These are phyloP conservation scores for Hephaestus fuliginosus DNA, from an alignment of 2,797 vertebrate genomes.

Conservation along the genomic window DNA sequence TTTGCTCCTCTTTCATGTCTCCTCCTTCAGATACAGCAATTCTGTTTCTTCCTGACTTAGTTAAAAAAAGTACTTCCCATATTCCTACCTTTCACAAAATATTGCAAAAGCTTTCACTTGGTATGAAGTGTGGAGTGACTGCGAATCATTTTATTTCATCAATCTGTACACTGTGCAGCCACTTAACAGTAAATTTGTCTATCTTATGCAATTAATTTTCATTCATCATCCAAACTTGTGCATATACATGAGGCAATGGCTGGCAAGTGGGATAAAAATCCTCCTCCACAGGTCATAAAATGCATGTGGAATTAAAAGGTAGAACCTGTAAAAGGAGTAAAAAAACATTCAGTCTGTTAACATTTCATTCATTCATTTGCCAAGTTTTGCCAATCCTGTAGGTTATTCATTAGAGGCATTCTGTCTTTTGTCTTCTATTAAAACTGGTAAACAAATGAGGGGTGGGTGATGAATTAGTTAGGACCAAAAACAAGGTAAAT, in stretches of 20 bases:
- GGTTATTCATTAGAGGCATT: neutral
- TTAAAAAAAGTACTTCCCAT: conserved; percentile 46
- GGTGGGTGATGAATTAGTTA: neutral
- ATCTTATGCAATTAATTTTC: conserved; percentile 14
- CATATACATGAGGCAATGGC: neutral
- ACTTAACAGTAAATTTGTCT: conserved; percentile 18
- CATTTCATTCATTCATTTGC: conserved; percentile 41
- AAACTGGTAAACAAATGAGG: neutral
- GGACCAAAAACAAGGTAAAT: neutral
- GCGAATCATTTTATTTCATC: conserved; percentile 18
- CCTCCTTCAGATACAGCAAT: conserved; percentile 36
- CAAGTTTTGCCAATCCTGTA: neutral
- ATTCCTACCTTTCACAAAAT: conserved; percentile 40
- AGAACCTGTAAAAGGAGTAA: neutral
- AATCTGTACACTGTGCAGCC: conserved; percentile 10
- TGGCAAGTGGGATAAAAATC: conserved; percentile 1
- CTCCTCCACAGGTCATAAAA: neutral
- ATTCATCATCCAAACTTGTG: conserved; percentile 20
- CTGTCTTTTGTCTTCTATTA: neutral
- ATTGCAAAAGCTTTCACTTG: conserved; percentile 21
- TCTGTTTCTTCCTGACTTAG: conserved; percentile 51
- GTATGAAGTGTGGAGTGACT: conserved; percentile 3
- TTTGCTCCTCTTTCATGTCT: conserved; percentile 46
- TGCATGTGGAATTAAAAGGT: neutral
- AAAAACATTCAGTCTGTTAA: neutral